Evolutionary conservation across 2,113 vertebrate species (phyloP).

Genomic region (Synchiropus splendidus): DNA sequence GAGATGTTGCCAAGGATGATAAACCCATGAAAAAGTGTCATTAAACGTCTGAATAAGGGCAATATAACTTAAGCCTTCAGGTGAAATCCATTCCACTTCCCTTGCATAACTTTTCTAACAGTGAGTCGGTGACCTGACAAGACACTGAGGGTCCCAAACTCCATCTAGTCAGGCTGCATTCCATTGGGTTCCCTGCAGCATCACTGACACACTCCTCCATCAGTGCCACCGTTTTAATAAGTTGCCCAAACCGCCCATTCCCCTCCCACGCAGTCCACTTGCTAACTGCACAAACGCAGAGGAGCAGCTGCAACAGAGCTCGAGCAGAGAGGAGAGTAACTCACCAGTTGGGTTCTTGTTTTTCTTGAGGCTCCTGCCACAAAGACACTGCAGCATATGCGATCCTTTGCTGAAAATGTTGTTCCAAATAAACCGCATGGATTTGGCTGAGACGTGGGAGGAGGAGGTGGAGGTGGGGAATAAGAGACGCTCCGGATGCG

Average conservation of each 20-base stretch:
- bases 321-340: conserved; percentile 40
- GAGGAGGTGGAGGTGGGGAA: conserved; percentile 51
- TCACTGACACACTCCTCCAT: conserved; percentile 19
- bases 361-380: conserved; percentile 99
- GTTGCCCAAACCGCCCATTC: not conserved
- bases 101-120: no score
- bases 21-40: no score
- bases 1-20: no score
- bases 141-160: no score
- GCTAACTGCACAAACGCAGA: conserved; percentile 76
- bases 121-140: no score
- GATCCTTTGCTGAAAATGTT: conserved; percentile 99
- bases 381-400: conserved; percentile 99
- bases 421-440: conserved; percentile 99
- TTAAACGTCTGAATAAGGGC: no score
- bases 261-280: conserved; percentile 1
- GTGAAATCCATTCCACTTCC: no score
- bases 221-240: conserved; percentile 32
- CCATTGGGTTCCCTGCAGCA: conserved; percentile 42
- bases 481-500: conserved; percentile 87
- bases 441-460: conserved; percentile 83
- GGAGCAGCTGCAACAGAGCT: conserved; percentile 58
- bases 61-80: no score
- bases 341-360: conserved; percentile 98
- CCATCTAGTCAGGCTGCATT: no score